Evolutionary conservation across 2,888 invertebrate species (phyloP), one percentile per base, ranked within the genome.

Genomic region (Gryllus longicercus): DNA sequence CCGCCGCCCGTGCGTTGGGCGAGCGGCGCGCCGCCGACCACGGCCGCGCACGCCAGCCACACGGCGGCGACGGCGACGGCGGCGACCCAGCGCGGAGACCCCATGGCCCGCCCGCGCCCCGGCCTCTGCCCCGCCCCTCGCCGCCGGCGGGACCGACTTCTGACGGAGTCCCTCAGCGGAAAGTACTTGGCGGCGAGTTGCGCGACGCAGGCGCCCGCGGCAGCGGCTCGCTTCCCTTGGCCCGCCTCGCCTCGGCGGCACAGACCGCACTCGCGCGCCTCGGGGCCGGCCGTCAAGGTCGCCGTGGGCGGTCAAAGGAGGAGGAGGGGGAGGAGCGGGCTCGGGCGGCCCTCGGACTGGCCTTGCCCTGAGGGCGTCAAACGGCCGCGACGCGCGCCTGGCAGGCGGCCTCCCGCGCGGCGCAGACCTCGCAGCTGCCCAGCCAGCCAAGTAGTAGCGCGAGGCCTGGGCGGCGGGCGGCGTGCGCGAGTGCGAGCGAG

Each of bases 1-100:
- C 63, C 63, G 63, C 63, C n/a, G 63, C 63, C 63, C 63, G 63
- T 63, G 63, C 63, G 63, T 14, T 63, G 63, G n/a, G 63, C 63
- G 4, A 63, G n/a, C 10, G 63, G 63, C 63, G 63, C 63, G 11
- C 11, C 63, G 16, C 16, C 14, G 3, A n/a, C 12, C 63, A 63
- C 8, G 8, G 0, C n/a, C 63, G n/a, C 16, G n/a, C 63, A 63
- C 63, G n/a, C 16, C 63, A 63, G 63, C 63, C 14, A 14, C 63
- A 63, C 38, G 38, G 38, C n/a, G n/a, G n/a, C n/a, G n/a, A n/a
- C 38, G 38, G 38, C 38, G 38, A 2, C 25, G 25, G 38, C 38
- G 38, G 38, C 38, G 4, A 8, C n/a, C 16, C 63, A 63, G n/a
- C 16, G 63, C 63, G 38, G 38, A 38, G 38, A 38, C 38, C 38